phyloP scores from a whole-genome alignment of 2,888 invertebrate genomes.

The Torymus tubicola region DNA sequence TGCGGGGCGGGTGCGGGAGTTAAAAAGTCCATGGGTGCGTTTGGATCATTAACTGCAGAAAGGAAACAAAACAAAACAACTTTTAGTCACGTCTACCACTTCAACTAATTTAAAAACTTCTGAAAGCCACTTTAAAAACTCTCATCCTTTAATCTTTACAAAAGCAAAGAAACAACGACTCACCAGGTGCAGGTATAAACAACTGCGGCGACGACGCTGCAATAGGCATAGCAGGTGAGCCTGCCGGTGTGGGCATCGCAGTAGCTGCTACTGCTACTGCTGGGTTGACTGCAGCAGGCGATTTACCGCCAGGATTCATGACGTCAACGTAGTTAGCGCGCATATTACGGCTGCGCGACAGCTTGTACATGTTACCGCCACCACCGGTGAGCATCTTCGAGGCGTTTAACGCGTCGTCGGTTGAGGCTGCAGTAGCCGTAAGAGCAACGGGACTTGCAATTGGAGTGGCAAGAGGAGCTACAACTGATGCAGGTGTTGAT shows the following conservation, averaged over 20 bases:
- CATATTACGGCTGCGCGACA: conserved; percentile 87
- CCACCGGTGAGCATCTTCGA: conserved; percentile 69
- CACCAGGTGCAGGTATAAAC: conserved; percentile 79
- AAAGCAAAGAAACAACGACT: no score
- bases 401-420: conserved; percentile 63
- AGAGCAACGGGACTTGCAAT: conserved; percentile 31
- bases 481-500: conserved; percentile 31
- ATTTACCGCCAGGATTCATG: conserved; percentile 85
- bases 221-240: conserved; percentile 74
- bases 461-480: conserved; percentile 53
- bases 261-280: conserved; percentile 70
- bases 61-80: conserved; percentile 25
- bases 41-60: conserved; percentile 77
- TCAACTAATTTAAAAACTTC: neutral
- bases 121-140: no score
- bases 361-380: conserved; percentile 86
- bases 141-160: no score
- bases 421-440: neutral
- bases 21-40: conserved; percentile 79
- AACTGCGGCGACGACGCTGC: conserved; percentile 77
- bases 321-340: conserved; percentile 88
- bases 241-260: conserved; percentile 72
- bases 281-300: conserved; percentile 69
- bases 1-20: conserved; percentile 72
- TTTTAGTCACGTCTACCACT: neutral